Base-by-base conservation (phyloP, 2,113 vertebrate species). In the Megaleporinus macrocephalus region DNA sequence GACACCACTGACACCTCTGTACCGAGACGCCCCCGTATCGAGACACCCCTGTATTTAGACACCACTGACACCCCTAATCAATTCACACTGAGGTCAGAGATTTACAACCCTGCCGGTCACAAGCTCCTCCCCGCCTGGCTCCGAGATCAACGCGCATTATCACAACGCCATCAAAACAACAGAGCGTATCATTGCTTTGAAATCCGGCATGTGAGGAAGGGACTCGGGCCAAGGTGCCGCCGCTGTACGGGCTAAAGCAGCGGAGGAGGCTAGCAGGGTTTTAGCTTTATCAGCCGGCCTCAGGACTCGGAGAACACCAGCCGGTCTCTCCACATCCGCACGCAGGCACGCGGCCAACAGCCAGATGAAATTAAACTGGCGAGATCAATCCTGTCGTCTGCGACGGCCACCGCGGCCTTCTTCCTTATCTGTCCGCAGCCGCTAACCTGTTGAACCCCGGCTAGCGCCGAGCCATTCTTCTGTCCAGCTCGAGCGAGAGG, bases 101-200 rank as follows among this genome's bases (percentile, higher is more conserved):
- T 59, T n/a, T 59, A 12, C 57, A 61, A n/a, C 22, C n/a, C 57
- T 11, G 20, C 5, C 26, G n/a, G n/a, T 26, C n/a, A 61, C 11
- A 27, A 6, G 49, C 30, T 27, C 24, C 33, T 18, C 22, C 66
- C 29, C 3, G 1, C 30, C 66, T 3, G 29, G 16, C 65, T 36
- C n/a, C 15, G n/a, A n/a, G n/a, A 66, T 79, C 66, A 90, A 88
- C 89, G 79, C 86, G 84, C 89, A 88, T 88, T 85, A 88, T 87
- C 87, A 83, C 69, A 85, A 88, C 82, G 85, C 86, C 89, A 91
- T 89, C 85, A 81, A 86, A 79, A 81, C 80, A 86, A 86, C 84
- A 65, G 78, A 88, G 90, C 66, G 33, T 57, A 73, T 74, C 65
- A 57, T 55, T 81, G 71, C 79, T 85, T 57, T 84, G 82, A 87